These are phyloP conservation scores for Macropodus opercularis DNA, from an alignment of 2,797 vertebrate species.

Conservation along the genomic window DNA sequence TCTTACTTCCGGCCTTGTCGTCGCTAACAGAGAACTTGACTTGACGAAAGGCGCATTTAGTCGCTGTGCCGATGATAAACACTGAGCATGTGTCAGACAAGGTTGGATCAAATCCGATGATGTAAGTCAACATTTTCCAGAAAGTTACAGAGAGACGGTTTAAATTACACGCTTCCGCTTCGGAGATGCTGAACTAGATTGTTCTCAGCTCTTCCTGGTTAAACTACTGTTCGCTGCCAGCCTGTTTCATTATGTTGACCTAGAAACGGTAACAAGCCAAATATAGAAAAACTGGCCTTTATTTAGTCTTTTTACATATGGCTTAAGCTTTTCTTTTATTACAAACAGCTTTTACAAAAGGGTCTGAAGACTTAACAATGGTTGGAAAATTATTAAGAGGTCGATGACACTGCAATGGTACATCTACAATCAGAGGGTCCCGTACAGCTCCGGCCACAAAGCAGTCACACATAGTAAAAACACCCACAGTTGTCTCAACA, in stretches of 20 bases:
- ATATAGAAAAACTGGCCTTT: conserved; percentile 73
- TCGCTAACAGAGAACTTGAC: neutral
- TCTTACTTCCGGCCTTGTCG: conserved; percentile 18
- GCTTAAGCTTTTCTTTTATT: conserved; percentile 80
- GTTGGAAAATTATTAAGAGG: conserved; percentile 55
- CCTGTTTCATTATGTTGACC: neutral
- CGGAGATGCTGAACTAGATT: neutral
- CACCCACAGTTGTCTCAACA: conserved; percentile 36
- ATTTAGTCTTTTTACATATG: conserved; percentile 81
- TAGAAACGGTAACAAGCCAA: neutral
- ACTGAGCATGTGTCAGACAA: conserved; percentile 28
- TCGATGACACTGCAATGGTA: conserved; percentile 46
- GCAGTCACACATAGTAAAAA: conserved; percentile 43
- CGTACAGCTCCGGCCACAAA: conserved; percentile 29
- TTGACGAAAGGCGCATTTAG: conserved; percentile 2
- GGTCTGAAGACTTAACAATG: conserved; percentile 64
- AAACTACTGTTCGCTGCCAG: no score
- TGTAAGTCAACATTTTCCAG: conserved; percentile 47
- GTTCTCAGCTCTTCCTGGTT: no score
- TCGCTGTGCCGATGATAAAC: conserved; percentile 26
- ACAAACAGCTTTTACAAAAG: conserved; percentile 80
- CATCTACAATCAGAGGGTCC: conserved; percentile 42
- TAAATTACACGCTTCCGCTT: neutral
- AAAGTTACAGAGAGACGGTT: conserved; percentile 13
- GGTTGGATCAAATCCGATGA: conserved; percentile 47